A percentile compares a stretch with the other conserved stretches of the same genome.
phyloP scores from a whole-genome alignment of 2,113 vertebrate genomes.

The Leptobrachium ailaonicum region DNA sequence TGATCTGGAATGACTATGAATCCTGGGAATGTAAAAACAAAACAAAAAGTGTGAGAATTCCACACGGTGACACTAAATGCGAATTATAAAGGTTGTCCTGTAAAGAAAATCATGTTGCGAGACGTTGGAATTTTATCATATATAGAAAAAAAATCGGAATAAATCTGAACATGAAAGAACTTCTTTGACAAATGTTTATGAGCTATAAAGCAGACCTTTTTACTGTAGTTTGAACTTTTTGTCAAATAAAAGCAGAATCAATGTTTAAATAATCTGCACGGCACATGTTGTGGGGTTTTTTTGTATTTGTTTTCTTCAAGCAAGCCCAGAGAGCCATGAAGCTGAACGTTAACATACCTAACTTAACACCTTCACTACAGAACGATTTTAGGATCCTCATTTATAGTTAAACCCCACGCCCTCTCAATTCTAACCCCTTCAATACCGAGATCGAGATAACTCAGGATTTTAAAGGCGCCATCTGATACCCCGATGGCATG shows the following conservation, averaged over 20 bases:
- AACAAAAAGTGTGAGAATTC: conserved; percentile 78
- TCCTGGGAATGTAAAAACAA: conserved; percentile 85
- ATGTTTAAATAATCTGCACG: conserved; percentile 51
- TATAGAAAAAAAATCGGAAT: conserved; percentile 70
- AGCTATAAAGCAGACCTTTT: no score
- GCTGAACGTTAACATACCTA: no score
- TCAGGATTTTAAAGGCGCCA: no score
- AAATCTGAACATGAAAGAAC: no score
- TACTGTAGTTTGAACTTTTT: conserved; percentile 20
- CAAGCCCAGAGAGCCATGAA: no score
- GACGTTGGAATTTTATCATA: conserved; percentile 72
- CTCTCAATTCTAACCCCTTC: no score
- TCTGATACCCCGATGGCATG: no score
- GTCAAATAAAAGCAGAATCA: background rate
- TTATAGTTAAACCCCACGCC: no score
- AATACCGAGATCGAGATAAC: no score
- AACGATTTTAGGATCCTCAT: no score
- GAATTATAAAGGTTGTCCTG: conserved; percentile 84
- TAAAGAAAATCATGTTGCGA: conserved; percentile 83
- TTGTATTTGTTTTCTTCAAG: conserved; percentile 20
- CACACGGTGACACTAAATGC: conserved; percentile 84
- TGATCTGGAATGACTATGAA: conserved; percentile 96
- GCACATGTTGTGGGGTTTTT: conserved; percentile 50
- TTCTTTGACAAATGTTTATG: no score
- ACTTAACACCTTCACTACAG: no score